Evolutionary conservation across 1,140 invertebrate genomes (phyloP).

Genomic region (Zaprionus tsacasi): DNA sequence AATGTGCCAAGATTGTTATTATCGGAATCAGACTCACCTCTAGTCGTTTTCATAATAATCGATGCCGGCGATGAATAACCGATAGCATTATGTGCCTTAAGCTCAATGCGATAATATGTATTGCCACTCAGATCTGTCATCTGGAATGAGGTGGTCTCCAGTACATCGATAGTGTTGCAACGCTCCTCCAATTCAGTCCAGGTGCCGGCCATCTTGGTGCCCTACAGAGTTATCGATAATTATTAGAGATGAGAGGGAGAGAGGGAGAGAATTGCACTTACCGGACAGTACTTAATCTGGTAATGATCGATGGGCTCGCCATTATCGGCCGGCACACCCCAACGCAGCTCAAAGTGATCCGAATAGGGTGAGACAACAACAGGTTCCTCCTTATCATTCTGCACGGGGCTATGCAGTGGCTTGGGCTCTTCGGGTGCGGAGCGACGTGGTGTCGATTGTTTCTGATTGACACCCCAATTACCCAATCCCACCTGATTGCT

Average conservation of each 20-base stretch:
- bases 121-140: slow-evolving; percentile 89
- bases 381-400: slow-evolving; percentile 80
- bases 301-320: slow-evolving; percentile 94
- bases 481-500: slow-evolving; percentile 93
- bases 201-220: slow-evolving; percentile 86
- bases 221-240: slow-evolving; percentile 75
- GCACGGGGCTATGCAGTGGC: slow-evolving; percentile 74
- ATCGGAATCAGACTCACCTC: slow-evolving; percentile 89
- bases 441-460: slow-evolving; percentile 86
- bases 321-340: slow-evolving; percentile 93
- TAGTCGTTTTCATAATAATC: slow-evolving; percentile 91
- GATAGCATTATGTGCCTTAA: slow-evolving; percentile 93
- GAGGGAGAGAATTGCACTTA: slow-evolving; percentile 85
- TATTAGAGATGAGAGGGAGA: not conserved
- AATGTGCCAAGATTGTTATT: slow-evolving; percentile 84
- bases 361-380: slow-evolving; percentile 86
- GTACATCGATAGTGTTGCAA: slow-evolving; percentile 86
- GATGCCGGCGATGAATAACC: slow-evolving; percentile 91
- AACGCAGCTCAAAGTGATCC: slow-evolving; percentile 91
- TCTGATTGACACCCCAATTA: slow-evolving; percentile 87
- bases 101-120: slow-evolving; percentile 92
- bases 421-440: slow-evolving; percentile 84
- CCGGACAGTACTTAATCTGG: slow-evolving; percentile 91
- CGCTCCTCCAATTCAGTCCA: slow-evolving; percentile 87
- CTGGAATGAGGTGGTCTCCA: slow-evolving; percentile 87